Conservation (phyloP, 2,888 invertebrate genomes). For the Pristionchus mayeri region DNA sequence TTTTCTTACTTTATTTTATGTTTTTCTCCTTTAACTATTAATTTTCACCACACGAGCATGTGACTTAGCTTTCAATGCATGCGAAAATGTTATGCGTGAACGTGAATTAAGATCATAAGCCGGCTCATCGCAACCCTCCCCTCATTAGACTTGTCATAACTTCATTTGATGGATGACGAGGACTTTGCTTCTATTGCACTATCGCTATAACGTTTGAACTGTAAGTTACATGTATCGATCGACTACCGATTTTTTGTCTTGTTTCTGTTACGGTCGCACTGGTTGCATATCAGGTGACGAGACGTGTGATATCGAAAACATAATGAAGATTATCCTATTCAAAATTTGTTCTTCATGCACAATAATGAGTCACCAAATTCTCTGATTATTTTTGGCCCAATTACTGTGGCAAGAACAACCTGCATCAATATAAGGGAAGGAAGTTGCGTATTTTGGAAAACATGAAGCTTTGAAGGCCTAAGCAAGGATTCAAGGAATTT, state of each 20-base stretch:
- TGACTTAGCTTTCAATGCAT: neutral
- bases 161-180: neutral
- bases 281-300: conserved; percentile 28
- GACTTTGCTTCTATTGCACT: neutral
- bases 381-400: too few relatives aligned
- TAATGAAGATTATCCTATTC: conserved; percentile 3
- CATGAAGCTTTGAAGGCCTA: too few relatives aligned
- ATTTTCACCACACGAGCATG: neutral
- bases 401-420: too few relatives aligned
- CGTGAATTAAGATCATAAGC: too few relatives aligned
- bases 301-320: conserved; percentile 11
- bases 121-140: neutral
- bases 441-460: too few relatives aligned
- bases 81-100: too few relatives aligned
- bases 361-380: too few relatives aligned
- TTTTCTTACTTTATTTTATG: neutral
- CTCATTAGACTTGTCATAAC: neutral
- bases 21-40: neutral
- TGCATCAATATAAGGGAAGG: too few relatives aligned
- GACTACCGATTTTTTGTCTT: neutral
- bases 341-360: too few relatives aligned
- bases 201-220: neutral
- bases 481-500: too few relatives aligned
- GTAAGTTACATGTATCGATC: conserved; percentile 1
- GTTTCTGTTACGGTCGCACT: neutral